These are phyloP conservation scores for Peribatodes rhomboidaria DNA, from an alignment of 2,888 invertebrate genomes.

Conservation along the genomic window DNA sequence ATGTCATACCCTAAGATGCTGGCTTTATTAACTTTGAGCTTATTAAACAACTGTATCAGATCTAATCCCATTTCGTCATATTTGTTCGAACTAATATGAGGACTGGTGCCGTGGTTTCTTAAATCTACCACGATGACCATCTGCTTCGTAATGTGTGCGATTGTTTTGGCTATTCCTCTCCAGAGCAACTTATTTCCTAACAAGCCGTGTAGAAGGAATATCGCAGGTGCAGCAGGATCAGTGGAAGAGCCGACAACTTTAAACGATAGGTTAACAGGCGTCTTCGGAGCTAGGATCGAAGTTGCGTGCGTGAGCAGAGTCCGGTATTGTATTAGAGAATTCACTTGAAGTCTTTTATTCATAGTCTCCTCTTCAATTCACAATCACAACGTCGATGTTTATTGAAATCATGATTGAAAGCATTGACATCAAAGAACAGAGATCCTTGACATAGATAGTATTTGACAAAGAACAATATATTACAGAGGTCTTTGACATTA, in stretches of 20 bases:
- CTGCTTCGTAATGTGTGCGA: conserved; percentile 89
- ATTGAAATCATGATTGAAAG: not conserved
- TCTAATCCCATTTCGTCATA: conserved; percentile 93
- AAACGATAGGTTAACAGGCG: conserved; percentile 67
- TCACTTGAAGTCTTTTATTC: conserved; percentile 6
- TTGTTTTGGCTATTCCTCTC: conserved; percentile 91
- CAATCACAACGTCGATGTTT: conserved; percentile 1
- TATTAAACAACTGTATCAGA: conserved; percentile 87
- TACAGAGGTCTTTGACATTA: too few relatives aligned
- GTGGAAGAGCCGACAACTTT: conserved; percentile 65
- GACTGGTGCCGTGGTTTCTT: conserved; percentile 97
- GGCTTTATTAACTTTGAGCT: conserved; percentile 86
- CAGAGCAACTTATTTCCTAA: conserved; percentile 96
- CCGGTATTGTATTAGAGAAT: conserved; percentile 21
- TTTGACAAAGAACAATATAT: too few relatives aligned
- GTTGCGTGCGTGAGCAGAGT: conserved; percentile 23
- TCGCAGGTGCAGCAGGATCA: conserved; percentile 59
- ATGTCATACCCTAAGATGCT: conserved; percentile 95
- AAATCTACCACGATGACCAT: conserved; percentile 94
- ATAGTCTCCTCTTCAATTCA: conserved; percentile 2
- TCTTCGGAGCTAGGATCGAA: conserved; percentile 44
- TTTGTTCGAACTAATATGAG: conserved; percentile 90
- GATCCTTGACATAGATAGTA: too few relatives aligned
- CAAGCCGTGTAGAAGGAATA: conserved; percentile 92
- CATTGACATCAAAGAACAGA: too few relatives aligned